A percentile compares a stretch with the other conserved stretches of the same genome.
These are phyloP conservation scores for Penaeus monodon DNA, from an alignment of 2,888 invertebrate species.

Conservation along the genomic window DNA sequence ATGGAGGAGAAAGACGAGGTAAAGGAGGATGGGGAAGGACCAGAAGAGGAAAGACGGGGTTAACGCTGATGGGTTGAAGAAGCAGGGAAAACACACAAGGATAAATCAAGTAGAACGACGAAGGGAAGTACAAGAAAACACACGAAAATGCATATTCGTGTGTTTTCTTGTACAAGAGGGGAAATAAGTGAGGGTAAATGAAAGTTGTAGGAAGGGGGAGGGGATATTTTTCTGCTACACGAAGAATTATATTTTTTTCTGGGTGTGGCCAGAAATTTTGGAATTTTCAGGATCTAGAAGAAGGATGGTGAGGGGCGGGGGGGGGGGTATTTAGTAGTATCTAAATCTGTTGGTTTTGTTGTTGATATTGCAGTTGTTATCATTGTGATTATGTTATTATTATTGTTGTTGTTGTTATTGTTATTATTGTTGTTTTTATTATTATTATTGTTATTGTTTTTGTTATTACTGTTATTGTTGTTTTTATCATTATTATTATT, in stretches of 20 bases:
- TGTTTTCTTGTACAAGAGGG: too few relatives aligned
- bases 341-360: background rate
- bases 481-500: background rate
- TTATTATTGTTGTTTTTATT: background rate
- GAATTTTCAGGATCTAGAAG: background rate
- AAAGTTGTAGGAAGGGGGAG: background rate
- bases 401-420: background rate
- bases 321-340: background rate
- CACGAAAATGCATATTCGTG: too few relatives aligned
- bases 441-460: background rate
- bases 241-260: too few relatives aligned
- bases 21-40: background rate
- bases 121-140: background rate
- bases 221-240: too few relatives aligned
- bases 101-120: too few relatives aligned
- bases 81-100: background rate
- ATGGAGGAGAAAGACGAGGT: background rate
- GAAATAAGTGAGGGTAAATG: background rate
- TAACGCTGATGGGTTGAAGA: background rate
- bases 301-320: background rate
- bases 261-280: too few relatives aligned
- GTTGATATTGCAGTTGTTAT: background rate
- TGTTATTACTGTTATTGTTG: background rate
- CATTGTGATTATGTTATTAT: background rate
- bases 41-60: background rate